Base-by-base conservation (phyloP, 2,797 vertebrate species). In the Chrysocyon brachyurus region DNA sequence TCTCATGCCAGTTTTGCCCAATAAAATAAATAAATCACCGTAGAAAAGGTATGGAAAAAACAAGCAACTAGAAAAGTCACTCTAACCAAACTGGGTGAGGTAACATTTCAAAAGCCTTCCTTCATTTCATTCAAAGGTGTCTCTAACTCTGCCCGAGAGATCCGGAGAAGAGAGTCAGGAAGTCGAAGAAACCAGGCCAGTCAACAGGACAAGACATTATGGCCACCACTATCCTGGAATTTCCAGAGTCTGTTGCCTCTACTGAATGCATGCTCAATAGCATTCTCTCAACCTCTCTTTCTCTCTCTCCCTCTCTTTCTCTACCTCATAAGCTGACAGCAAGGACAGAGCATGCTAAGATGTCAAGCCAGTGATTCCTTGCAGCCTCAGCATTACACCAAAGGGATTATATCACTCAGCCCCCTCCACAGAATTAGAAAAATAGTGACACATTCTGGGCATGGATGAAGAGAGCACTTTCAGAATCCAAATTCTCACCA, bases 11-110 rank as follows among this genome's bases (percentile, higher is more conserved):
- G 92, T 90, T 96, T 73, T 95, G 68, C 83, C 96, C 84, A 77
- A 59, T 52, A 92, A 94, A 68, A 24, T 59, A 97, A 96, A 72
- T 85, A 90, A 91, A 95, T 68, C 95, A 52, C 73, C 68, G 90
- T 85, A n/a, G 46, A 96, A 97, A 57, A 63, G 63, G 73, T 36
- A 87, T 92, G 96, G 95, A 95, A 10, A 36, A 64, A 49, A 57
- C n/a, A 63, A 88, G n/a, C 31, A 95, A 96, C 96, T 94, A 33
- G 90, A 57, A 97, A 96, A 94, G 97, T 77, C 56, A 57, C 88
- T n/a, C 89, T 40, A 49, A 54, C 28, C 22, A 89, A 83, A 79
- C 19, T 61, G 54, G 70, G 56, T 36, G 64, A 89, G 49, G n/a
- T 72, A 52, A 24, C 24, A 87, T 70, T 61, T 96, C 85, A 63